Evolutionary conservation across 1,140 invertebrate species (phyloP), one percentile per base, ranked within the genome.

Genomic region (Eufriesea mexicana): DNA sequence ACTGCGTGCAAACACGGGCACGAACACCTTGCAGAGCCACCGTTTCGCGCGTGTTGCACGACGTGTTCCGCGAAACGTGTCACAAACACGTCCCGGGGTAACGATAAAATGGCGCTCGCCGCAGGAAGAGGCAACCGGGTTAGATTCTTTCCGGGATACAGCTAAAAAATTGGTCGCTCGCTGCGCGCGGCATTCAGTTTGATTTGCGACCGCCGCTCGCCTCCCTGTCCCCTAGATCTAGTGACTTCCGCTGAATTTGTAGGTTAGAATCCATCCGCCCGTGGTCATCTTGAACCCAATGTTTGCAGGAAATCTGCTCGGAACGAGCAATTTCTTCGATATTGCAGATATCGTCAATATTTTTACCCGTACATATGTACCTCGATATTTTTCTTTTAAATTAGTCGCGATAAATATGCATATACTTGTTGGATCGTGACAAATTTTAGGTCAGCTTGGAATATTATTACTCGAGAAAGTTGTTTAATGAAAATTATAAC

Each of bases 101-200:
- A 61, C 72, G 55, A 81, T 74, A 74, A 74, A 74, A 59, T 25
- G 71, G 55, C 35, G 42, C 9, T 59, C 71, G 71, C 71, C 71
- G n/a, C 54, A 59, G 71, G 71, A 74, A 74, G 71, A 74, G 55
- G 54, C 71, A 54, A 74, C 51, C 71, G 71, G n/a, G 71, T 74
- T 74, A 74, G 71, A 74, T 74, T 59, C 71, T 74, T 74, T 74
- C 71, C 71, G 14, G 71, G 71, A 74, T 74, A 74, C 55, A n/a
- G 71, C 35, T 59, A 74, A 74, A 74, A 74, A 74, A 61, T 74
- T 74, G 35, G 71, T n/a, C 51, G 23, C 71, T 45, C 54, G 35
- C 71, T 45, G 71, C 42, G 54, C 23, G 9, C 25, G 71, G n/a
- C 54, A 57, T 74, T 74, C 57, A 42, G 35, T 59, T 74, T 59